phyloP scores from a whole-genome alignment of 2,797 vertebrate species.

The Enteromius paludinosus region DNA sequence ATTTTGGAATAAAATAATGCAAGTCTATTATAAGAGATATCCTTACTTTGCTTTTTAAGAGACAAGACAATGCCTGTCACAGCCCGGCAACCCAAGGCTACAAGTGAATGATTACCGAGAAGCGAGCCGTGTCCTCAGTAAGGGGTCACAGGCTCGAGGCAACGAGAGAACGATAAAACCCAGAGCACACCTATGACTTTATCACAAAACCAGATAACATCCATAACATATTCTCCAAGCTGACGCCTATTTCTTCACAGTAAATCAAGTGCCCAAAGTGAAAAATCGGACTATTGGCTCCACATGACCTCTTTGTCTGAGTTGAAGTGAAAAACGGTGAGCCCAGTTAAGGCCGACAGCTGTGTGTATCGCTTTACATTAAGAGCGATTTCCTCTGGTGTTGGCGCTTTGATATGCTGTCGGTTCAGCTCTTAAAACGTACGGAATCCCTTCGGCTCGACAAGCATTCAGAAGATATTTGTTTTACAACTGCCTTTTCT shows the following conservation, averaged over 20 bases:
- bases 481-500: slow-evolving; percentile 31
- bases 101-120: slow-evolving; percentile 78
- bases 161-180: slow-evolving; percentile 52
- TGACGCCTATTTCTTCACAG: slow-evolving; percentile 64
- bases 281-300: slow-evolving; percentile 29
- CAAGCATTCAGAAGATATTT: slow-evolving; percentile 16
- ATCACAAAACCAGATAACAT: slow-evolving; percentile 42
- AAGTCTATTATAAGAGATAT: slow-evolving; percentile 47
- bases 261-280: slow-evolving; percentile 49
- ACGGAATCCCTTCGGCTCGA: slow-evolving; percentile 11
- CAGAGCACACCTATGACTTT: slow-evolving; percentile 35
- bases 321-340: slow-evolving; percentile 32
- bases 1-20: slow-evolving; percentile 18
- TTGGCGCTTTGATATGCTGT: slow-evolving; percentile 41
- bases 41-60: slow-evolving; percentile 66
- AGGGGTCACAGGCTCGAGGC: slow-evolving; percentile 66
- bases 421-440: slow-evolving; percentile 42
- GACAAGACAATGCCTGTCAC: slow-evolving; percentile 64
- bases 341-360: slow-evolving; percentile 23
- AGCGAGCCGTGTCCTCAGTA: slow-evolving; percentile 69
- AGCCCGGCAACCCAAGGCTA: slow-evolving; percentile 70
- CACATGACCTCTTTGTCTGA: slow-evolving; percentile 38
- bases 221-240: slow-evolving; percentile 21
- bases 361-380: slow-evolving; percentile 43
- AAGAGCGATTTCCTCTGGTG: slow-evolving; percentile 31